phyloP scores from a whole-genome alignment of 2,797 vertebrate genomes.

The Falco berigora region DNA sequence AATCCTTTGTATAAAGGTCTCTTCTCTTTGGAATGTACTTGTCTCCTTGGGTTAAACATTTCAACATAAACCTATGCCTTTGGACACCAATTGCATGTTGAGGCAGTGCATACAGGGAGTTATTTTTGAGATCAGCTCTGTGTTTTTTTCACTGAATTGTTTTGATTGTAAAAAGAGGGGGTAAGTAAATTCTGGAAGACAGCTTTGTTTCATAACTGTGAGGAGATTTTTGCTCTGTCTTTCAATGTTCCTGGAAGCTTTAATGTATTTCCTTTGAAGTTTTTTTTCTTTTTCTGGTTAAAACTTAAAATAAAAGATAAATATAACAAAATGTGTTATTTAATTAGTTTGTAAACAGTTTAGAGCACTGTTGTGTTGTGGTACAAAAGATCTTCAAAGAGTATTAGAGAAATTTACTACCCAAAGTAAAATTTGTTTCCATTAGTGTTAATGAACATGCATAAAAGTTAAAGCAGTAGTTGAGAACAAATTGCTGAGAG shows the following conservation, averaged over 20 bases:
- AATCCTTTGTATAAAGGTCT: neutral
- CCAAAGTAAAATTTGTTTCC: neutral
- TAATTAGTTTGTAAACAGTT: neutral
- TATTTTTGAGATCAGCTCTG: neutral
- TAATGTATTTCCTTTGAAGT: neutral
- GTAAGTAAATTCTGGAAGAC: neutral
- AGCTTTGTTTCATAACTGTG: neutral
- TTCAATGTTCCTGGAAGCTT: neutral
- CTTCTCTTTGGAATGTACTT: neutral
- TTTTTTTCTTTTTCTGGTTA: neutral
- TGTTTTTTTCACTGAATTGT: neutral
- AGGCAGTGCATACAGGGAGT: neutral
- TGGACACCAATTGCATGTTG: neutral
- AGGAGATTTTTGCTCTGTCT: neutral
- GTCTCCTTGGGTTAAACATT: neutral
- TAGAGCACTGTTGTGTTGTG: neutral
- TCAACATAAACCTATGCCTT: neutral
- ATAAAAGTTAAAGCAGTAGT: neutral
- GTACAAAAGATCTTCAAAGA: neutral
- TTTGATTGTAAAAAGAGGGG: neutral
- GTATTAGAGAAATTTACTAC: neutral
- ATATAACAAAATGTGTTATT: neutral
- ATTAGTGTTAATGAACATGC: neutral
- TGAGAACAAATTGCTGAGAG: neutral
- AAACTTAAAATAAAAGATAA: neutral